Base-by-base conservation (phyloP, 2,113 vertebrate species). In the Prinia subflava region DNA sequence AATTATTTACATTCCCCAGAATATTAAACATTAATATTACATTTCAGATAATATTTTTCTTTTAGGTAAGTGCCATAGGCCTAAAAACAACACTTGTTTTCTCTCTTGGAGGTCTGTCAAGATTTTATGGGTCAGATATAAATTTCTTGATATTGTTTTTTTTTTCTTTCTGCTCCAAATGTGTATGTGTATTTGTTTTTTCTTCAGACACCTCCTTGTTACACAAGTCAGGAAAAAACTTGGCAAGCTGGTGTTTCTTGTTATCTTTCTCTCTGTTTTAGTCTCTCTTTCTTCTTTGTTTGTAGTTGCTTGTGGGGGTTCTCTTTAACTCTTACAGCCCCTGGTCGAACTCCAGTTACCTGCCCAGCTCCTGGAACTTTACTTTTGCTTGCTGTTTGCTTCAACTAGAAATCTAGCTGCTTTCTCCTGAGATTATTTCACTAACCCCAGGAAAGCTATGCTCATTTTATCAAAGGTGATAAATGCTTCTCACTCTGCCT, bases 371-470 rank as follows among this genome's bases (percentile, higher is more conserved):
- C 46, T 73, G 62, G 74, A 60, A 53, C 84, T 87, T 75, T 64
- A 59, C 33, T 81, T 91, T 67, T 69, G 35, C 30, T 67, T 92
- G 35, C 37, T 85, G 30, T 74, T 87, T 86, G 27, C 50, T 81
- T 86, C 91, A 84, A 47, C 22, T 57, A 73, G 57, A 52, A 76
- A 78, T 46, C 24, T 41, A 63, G 24, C 59, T 93, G 56, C 76
- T 68, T 92, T 92, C 82, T 88, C 73, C 80, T 74, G 83, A 77
- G 73, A 68, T 57, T 93, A 78, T 81, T 90, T 96, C 47, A 74
- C 87, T 75, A 96, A 74, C 70, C 20, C 52, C 74, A 88, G 33
- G 78, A 93, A 89, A 86, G 27, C 63, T 78, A 73, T 20, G 14
- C 44, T 90, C 31, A 49, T 39, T 1, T 94, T 86, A 90, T 81